Evolutionary conservation across 2,113 vertebrate species (phyloP), one percentile per base, ranked within the genome.

Genomic region (Axis porcinus): DNA sequence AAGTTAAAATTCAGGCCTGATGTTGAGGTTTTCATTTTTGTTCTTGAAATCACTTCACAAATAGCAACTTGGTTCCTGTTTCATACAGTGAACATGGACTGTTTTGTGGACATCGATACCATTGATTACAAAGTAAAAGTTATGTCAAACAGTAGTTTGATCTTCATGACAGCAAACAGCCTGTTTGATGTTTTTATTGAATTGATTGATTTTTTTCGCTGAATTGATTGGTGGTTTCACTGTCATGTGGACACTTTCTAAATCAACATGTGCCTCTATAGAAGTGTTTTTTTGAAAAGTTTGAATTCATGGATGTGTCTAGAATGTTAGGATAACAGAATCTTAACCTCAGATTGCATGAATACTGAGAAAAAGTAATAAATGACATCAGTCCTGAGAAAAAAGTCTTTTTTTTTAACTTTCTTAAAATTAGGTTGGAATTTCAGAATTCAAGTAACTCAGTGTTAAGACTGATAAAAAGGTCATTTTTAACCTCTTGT

Each of bases 161-260:
- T 98, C 97, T 98, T 97, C 97, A 95, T 92, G 97, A 98, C 47
- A 97, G 96, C 94, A 97, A 98, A 97, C 86, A 98, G 89, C 97
- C 95, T 97, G 93, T 98, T 98, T 98, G 97, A 98, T 98, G 97
- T 98, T 98, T 98, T 96, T 97, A 98, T 97, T 98, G 97, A 98
- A 95, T 96, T 95, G 93, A 98, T 97, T 97, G 97, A 98, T 98
- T 97, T 97, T 97, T 94, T 93, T 90, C 30, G 47, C 93, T 92
- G 89, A 97, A 98, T 97, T 97, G 97, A 98, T 98, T 97, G 97
- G 98, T 98, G 96, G 83, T 95, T 97, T 98, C 85, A 84, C 95
- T 81, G 92, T 97, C 96, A 94, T 95, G 96, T 96, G 91, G 89
- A 92, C 74, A 82, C 93, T 93, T 97, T 62, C 95, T 98, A 98